Conservation (phyloP, 2,113 vertebrate genomes). For the Megaceryle maxima region DNA sequence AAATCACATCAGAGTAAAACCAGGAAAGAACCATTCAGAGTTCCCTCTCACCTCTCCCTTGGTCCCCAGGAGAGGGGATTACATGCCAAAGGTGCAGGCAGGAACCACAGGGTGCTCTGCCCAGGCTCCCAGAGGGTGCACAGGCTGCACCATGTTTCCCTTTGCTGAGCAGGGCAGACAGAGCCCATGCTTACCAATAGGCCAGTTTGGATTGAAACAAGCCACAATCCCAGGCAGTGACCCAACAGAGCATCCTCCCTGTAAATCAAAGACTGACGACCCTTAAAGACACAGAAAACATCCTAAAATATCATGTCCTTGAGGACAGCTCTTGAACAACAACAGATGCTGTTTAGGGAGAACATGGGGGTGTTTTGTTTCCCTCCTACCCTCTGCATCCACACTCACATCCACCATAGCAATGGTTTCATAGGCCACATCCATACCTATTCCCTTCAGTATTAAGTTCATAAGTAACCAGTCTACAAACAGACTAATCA, state of each 20-base stretch:
- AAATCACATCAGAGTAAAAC: not conserved
- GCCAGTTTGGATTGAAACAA: not conserved
- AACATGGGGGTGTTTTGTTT: accelerated
- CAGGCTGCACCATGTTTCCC: not conserved
- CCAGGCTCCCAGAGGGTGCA: no score
- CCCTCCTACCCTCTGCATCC: not conserved
- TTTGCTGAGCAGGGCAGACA: not conserved
- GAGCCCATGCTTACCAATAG: accelerated
- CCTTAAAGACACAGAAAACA: accelerated
- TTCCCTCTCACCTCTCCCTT: not conserved
- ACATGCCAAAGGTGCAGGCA: not conserved
- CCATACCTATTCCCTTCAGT: not conserved
- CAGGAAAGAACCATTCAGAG: not conserved
- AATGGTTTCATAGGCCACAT: not conserved
- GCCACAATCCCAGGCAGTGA: not conserved
- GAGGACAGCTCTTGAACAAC: not conserved
- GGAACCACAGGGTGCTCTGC: not conserved
- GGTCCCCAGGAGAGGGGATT: not conserved
- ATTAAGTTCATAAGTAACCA: not conserved
- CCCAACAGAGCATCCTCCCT: not conserved
- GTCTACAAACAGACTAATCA: not conserved
- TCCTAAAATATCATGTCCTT: accelerated
- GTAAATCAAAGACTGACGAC: not conserved
- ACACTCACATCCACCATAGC: not conserved
- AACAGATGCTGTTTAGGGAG: not conserved